Evolutionary conservation across 2,797 vertebrate species (phyloP), one percentile per base, ranked within the genome.

Genomic region (Mustela erminea): DNA sequence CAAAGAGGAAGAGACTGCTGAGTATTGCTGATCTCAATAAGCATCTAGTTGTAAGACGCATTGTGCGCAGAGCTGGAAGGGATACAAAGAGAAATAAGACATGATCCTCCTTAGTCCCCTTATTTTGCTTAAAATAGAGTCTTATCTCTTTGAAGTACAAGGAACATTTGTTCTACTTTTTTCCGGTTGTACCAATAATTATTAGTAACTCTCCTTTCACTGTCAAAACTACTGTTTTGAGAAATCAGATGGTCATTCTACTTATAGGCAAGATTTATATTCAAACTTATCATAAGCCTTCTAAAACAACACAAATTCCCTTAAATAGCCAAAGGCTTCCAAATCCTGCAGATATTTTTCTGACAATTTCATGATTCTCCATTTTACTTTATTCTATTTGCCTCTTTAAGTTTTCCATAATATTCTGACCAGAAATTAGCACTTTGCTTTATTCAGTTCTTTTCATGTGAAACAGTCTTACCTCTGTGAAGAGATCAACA

Each of bases 371-470:
- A 78, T 35, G 20, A 92, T 78, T 93, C 88, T 88, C 35, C 18
- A n/a, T 56, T 32, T 46, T 85, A 66, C 10, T 90, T 90, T 92
- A 35, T 29, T 58, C n/a, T 64, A 90, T 32, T 35, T 95, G 29
- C 20, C 74, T 93, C 43, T 29, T 90, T 87, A 96, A 87, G 9
- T 43, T 23, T 46, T 62, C 35, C 41, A 38, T 66, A 88, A 86
- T 74, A 85, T 72, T 95, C 3, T 72, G 38, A 92, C 7, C 46
- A 88, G 60, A 94, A 64, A 93, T 74, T 27, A 85, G 72, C 21
- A 81, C n/a, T 94, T 89, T 93, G 20, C 90, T n/a, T 90, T 85
- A 87, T 49, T 95, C 80, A 78, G 60, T 10, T 78, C 13, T n/a
- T 88, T 93, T 77, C 89, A 82, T 25, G n/a, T 94, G 75, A 56